These are phyloP conservation scores for Astur gentilis DNA, from an alignment of 2,113 vertebrate genomes.

Conservation along the genomic window DNA sequence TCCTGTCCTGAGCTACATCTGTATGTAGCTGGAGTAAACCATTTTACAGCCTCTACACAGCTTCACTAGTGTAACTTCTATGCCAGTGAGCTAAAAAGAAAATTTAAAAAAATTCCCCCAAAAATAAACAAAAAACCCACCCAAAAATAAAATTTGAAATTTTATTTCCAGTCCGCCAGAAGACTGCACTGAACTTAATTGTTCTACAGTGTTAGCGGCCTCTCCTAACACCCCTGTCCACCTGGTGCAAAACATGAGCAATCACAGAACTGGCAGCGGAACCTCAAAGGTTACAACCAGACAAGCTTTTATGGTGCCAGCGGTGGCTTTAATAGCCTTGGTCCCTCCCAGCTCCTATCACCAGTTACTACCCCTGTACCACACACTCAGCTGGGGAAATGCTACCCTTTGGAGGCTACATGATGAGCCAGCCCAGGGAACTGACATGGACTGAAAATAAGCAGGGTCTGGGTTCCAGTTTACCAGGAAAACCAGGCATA, in stretches of 20 bases:
- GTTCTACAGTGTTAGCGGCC: neutral
- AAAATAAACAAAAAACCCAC: neutral
- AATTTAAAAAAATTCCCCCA: no score
- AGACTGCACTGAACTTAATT: neutral
- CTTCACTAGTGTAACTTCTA: neutral
- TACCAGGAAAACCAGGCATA: neutral
- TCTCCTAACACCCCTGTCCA: neutral
- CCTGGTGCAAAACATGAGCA: accelerated
- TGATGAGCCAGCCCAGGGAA: neutral
- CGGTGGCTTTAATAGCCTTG: accelerated
- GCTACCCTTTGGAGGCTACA: neutral
- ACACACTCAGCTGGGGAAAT: neutral
- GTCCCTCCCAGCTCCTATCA: neutral
- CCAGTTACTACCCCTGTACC: neutral
- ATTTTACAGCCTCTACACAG: neutral
- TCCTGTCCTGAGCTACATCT: neutral
- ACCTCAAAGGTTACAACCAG: neutral
- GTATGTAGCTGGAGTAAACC: neutral
- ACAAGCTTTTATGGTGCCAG: neutral
- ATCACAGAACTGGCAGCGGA: neutral
- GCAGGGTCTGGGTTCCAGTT: neutral
- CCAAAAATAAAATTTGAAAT: neutral
- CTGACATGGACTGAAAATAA: accelerated
- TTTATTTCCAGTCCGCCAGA: neutral
- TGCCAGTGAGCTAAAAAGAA: neutral